These are phyloP conservation scores for Nibea albiflora DNA, from an alignment of 2,113 vertebrate genomes.

Conservation along the genomic window DNA sequence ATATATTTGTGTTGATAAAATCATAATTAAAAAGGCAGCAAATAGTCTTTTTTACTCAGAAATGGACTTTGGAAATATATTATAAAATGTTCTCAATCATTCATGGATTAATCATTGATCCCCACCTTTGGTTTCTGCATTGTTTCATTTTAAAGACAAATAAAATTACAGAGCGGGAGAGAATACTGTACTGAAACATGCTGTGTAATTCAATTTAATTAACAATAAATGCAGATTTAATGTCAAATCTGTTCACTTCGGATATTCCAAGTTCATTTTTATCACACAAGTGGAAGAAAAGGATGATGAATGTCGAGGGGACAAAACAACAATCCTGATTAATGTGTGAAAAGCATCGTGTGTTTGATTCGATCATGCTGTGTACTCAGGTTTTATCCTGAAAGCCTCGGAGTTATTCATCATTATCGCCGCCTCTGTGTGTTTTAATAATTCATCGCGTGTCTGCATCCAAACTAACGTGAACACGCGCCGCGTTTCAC, in stretches of 20 bases:
- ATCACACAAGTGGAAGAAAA: neutral
- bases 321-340: too few species aligned
- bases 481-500: neutral
- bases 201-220: neutral
- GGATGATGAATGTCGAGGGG: too few species aligned
- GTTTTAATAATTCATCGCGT: neutral
- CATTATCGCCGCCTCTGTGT: neutral
- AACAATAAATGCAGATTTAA: neutral
- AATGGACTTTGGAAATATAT: too few species aligned
- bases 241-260: too few species aligned
- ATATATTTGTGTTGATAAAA: too few species aligned
- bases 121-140: neutral
- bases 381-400: neutral
- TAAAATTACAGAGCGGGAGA: neutral
- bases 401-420: slow-evolving; percentile 9
- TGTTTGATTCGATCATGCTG: neutral
- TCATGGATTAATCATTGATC: neutral
- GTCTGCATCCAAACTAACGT: slow-evolving; percentile 4
- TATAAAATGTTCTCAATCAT: too few species aligned
- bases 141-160: neutral
- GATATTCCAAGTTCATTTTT: too few species aligned
- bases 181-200: neutral
- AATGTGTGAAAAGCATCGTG: too few species aligned
- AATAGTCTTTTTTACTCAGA: too few species aligned
- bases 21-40: too few species aligned